These are phyloP conservation scores for Acrocephalus scirpaceus DNA, from an alignment of 2,797 vertebrate species.

Conservation along the genomic window DNA sequence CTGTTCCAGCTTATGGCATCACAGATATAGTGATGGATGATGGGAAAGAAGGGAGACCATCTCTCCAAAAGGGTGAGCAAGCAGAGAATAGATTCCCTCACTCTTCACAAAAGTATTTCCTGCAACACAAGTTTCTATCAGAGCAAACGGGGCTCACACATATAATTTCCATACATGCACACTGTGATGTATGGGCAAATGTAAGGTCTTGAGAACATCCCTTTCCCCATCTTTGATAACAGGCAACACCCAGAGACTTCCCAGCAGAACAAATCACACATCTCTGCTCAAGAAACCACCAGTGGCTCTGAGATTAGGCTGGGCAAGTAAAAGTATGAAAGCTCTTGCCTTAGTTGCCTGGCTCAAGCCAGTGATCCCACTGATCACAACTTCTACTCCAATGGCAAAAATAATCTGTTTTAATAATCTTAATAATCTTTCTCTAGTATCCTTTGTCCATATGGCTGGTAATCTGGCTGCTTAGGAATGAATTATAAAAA, in stretches of 20 bases:
- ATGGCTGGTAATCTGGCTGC: slow-evolving; percentile 62
- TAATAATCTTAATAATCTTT: slow-evolving; percentile 66
- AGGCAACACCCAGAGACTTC: not conserved
- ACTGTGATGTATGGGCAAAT: not conserved
- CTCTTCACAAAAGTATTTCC: not conserved
- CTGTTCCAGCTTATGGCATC: not conserved
- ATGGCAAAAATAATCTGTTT: slow-evolving; percentile 32
- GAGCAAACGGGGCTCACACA: not conserved
- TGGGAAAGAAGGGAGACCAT: not conserved
- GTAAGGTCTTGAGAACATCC: not conserved
- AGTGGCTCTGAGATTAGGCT: not conserved
- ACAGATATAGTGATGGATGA: not conserved
- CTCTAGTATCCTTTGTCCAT: slow-evolving; percentile 48
- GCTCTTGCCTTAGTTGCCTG: not conserved
- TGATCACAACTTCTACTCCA: slow-evolving; percentile 21
- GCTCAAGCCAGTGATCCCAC: not conserved
- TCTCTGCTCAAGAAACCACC: not conserved
- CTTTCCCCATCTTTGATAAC: not conserved
- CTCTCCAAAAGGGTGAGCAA: not conserved
- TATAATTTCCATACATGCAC: not conserved
- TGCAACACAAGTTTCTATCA: not conserved
- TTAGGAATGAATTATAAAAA: slow-evolving; percentile 61
- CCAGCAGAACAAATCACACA: not conserved
- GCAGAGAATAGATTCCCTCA: not conserved
- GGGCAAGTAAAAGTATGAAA: not conserved